phyloP scores from a whole-genome alignment of 2,888 invertebrate genomes.

The Vanessa cardui region DNA sequence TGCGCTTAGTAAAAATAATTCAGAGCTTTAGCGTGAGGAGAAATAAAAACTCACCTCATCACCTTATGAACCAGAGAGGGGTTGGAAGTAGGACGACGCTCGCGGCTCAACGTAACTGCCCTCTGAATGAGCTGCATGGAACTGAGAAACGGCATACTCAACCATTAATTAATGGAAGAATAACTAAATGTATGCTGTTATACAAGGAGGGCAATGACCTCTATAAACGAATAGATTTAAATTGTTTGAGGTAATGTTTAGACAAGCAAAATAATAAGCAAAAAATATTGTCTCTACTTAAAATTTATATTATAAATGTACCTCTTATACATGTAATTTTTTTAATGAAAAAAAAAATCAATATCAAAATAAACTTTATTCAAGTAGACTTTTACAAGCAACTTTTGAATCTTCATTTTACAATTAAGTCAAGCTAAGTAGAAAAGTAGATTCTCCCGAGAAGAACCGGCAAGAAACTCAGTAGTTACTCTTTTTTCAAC shows the following conservation, averaged over 20 bases:
- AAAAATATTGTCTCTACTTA: too few species aligned
- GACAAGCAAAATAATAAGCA: background rate
- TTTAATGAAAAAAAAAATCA: too few species aligned
- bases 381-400: too few species aligned
- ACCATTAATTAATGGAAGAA: slow-evolving; percentile 4
- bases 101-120: background rate
- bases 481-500: too few species aligned
- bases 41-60: slow-evolving; percentile 2
- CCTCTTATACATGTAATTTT: too few species aligned
- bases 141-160: background rate
- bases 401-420: too few species aligned
- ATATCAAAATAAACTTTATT: too few species aligned
- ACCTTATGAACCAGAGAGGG: background rate
- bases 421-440: too few species aligned
- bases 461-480: too few species aligned
- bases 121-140: slow-evolving; percentile 6
- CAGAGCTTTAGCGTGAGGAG: background rate
- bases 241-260: background rate
- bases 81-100: slow-evolving; percentile 9
- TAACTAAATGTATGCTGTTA: background rate
- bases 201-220: background rate
- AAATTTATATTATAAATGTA: too few species aligned
- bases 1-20: background rate
- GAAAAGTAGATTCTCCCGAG: too few species aligned
- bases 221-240: background rate